Evolutionary conservation across 2,797 vertebrate species (phyloP).

Genomic region (Dipus sagitta): DNA sequence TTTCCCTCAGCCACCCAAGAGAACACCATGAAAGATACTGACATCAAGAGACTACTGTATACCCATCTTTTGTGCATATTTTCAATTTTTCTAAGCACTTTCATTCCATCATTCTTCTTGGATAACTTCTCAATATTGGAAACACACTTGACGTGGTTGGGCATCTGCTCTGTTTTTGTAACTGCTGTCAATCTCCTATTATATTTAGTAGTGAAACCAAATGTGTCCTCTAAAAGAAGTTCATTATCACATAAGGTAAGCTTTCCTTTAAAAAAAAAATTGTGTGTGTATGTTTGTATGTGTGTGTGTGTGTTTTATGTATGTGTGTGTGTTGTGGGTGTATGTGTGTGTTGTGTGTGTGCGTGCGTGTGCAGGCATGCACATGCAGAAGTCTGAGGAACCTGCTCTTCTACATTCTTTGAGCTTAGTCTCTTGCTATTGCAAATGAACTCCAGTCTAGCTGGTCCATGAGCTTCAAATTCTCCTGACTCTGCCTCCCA

Average conservation of each 20-base stretch:
- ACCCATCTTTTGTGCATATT: conserved; percentile 91
- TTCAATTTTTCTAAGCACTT: conserved; percentile 90
- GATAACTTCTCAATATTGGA: conserved; percentile 93
- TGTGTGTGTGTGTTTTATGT: too few relatives aligned
- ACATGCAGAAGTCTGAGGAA: too few relatives aligned
- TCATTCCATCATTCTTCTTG: conserved; percentile 89
- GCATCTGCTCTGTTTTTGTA: conserved; percentile 90
- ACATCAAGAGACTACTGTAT: conserved; percentile 92
- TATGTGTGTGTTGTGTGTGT: too few relatives aligned
- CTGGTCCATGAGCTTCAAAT: too few relatives aligned
- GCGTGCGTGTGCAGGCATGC: too few relatives aligned
- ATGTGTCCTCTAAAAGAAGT: conserved; percentile 92
- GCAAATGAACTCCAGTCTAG: too few relatives aligned
- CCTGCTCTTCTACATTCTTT: too few relatives aligned
- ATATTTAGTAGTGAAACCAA: conserved; percentile 92
- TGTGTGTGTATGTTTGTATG: too few relatives aligned
- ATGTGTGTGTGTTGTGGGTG: too few relatives aligned
- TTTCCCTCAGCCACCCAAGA: conserved; percentile 63
- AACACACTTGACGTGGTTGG: conserved; percentile 94
- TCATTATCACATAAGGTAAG: conserved; percentile 93
- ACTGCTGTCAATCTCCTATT: conserved; percentile 89
- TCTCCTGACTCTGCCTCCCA: too few relatives aligned
- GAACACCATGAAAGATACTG: conserved; percentile 93
- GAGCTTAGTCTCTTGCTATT: too few relatives aligned
- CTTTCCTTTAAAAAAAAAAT: neutral